Percentiles rank a stretch among this genome's conserved stretches.
phyloP scores from a whole-genome alignment of 2,888 invertebrate species.

The Melinopterus prodromus region DNA sequence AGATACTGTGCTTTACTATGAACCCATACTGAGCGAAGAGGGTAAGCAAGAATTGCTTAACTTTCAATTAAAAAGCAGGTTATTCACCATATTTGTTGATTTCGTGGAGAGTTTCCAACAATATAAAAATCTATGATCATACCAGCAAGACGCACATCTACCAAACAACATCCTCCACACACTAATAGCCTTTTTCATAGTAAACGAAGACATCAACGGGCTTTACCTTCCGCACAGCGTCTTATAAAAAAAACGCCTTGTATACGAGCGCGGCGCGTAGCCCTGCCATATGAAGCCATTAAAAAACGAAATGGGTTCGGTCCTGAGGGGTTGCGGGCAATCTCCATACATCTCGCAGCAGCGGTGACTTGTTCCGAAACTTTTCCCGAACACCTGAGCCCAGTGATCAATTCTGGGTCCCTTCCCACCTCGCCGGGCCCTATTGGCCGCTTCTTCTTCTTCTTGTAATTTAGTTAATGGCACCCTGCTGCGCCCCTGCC shows the following conservation, averaged over 20 bases:
- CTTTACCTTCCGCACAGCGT: neutral
- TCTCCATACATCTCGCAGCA: slow-evolving; percentile 44
- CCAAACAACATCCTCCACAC: neutral
- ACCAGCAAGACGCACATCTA: too few species aligned
- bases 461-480: slow-evolving; percentile 62
- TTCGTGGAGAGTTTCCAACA: too few species aligned
- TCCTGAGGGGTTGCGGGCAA: slow-evolving; percentile 33
- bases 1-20: too few species aligned
- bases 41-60: too few species aligned
- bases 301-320: slow-evolving; percentile 32
- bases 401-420: slow-evolving; percentile 59
- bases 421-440: slow-evolving; percentile 50
- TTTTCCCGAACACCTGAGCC: slow-evolving; percentile 55
- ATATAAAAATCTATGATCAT: too few species aligned
- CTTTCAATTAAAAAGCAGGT: too few species aligned
- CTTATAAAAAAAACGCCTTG: neutral
- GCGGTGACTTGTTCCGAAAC: slow-evolving; percentile 44
- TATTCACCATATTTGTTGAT: too few species aligned
- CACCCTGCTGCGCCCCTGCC: slow-evolving; percentile 57
- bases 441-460: slow-evolving; percentile 57
- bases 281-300: slow-evolving; percentile 37
- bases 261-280: slow-evolving; percentile 15
- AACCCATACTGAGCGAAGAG: too few species aligned
- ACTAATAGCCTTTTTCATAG: neutral
- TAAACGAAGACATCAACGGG: neutral